phyloP scores from a whole-genome alignment of 2,888 invertebrate species.

The Drosophila testacea region DNA sequence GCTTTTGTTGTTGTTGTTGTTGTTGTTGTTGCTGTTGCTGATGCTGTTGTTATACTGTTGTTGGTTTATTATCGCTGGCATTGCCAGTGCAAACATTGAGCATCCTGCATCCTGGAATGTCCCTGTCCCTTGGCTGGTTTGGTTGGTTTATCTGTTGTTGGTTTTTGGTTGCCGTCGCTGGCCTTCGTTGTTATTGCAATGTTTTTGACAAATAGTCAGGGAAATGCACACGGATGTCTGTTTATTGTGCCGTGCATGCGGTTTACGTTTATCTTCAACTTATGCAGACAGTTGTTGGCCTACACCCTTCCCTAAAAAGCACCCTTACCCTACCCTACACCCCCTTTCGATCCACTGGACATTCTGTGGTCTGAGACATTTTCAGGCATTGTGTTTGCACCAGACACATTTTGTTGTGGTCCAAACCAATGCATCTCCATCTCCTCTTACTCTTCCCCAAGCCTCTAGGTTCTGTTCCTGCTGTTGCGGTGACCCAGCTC shows the following conservation, averaged over 20 bases:
- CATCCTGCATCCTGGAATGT: constrained; percentile 46
- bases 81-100: constrained; percentile 62
- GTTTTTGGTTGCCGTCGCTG: constrained; percentile 54
- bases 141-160: constrained; percentile 58
- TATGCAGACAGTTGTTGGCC: constrained; percentile 72
- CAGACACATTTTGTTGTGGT: constrained; percentile 77
- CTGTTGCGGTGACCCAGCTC: constrained; percentile 49
- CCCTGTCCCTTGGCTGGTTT: constrained; percentile 10
- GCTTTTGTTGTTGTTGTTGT: constrained; percentile 54
- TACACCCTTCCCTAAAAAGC: neutral
- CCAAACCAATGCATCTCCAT: constrained; percentile 35
- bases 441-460: constrained; percentile 17
- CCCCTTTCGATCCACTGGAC: constrained; percentile 29
- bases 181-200: constrained; percentile 77
- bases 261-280: constrained; percentile 80
- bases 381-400: constrained; percentile 66
- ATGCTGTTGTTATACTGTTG: constrained; percentile 64
- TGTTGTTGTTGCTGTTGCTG: constrained; percentile 55
- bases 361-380: constrained; percentile 75
- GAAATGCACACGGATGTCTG: constrained; percentile 81
- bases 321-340: neutral
- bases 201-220: constrained; percentile 80
- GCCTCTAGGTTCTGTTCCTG: constrained; percentile 24
- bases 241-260: constrained; percentile 80
- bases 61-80: constrained; percentile 77